Evolutionary conservation across 2,113 vertebrate species (phyloP), one percentile per base, ranked within the genome.

Genomic region (Canis aureus): DNA sequence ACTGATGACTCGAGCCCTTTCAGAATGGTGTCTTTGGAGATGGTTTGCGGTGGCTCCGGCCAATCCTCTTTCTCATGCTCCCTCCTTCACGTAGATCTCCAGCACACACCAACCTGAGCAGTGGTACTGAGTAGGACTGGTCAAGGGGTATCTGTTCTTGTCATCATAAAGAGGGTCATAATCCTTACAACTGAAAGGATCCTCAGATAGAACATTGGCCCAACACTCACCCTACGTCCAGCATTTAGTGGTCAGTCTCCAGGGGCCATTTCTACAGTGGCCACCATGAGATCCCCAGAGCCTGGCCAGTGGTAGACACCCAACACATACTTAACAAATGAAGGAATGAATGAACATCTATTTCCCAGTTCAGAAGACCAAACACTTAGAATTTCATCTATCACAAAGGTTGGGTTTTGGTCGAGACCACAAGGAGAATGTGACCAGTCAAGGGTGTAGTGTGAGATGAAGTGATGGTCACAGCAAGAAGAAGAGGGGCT

Each of bases 1-100:
- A 91, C 69, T 69, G 92, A 96, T 83, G 76, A 95, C n/a, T 80
- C 12, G 2, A 88, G 69, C 32, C 38, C 55, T 84, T 96, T 84
- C 71, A 89, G 84, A 86, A 82, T 4, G 64, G 57, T 43, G 35
- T 83, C 69, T 82, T 82, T 85, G 81, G 62, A 96, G 95, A 87
- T 84, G 25, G 59, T 57, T 84, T 94, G 66, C 60, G 83, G 25
- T 91, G 59, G 69, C 53, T 90, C 64, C 5, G 12, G 91, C 49
- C 74, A 83, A 60, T 84, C 84, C 57, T 71, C 32, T 84, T 82
- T 95, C 27, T 87, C 73, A 60, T 71, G 69, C 66, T 85, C 5
- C 76, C 60, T 87, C 89, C 83, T 84, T 91, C 86, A 96, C 38
- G 78, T 87, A 92, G 87, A 92, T 95, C 84, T 92, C 27, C 59